Conservation (phyloP, 2,888 invertebrate genomes). For the Sisyra nigra region DNA sequence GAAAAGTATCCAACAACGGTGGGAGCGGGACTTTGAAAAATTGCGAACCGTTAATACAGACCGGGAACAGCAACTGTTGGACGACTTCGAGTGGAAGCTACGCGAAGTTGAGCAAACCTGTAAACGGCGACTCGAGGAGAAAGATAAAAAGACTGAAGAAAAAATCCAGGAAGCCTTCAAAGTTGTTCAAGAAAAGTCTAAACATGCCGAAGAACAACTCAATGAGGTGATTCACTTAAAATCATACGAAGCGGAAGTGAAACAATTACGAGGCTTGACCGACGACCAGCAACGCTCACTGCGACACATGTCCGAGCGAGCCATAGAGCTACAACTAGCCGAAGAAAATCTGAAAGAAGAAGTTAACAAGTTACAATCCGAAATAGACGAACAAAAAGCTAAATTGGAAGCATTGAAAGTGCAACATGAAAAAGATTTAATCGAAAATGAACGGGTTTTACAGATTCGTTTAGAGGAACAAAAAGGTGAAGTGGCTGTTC, state of each 20-base stretch:
- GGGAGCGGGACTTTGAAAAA: constrained; percentile 51
- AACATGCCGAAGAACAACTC: constrained; percentile 25
- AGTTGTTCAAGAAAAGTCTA: constrained; percentile 24
- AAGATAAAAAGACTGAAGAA: constrained; percentile 38
- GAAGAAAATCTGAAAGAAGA: constrained; percentile 38
- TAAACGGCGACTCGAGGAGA: constrained; percentile 42
- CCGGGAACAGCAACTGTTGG: constrained; percentile 54
- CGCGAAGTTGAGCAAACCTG: constrained; percentile 56
- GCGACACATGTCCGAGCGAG: constrained; percentile 35
- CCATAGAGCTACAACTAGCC: constrained; percentile 34
- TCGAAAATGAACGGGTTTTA: constrained; percentile 27
- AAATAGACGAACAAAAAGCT: constrained; percentile 26
- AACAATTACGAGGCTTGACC: constrained; percentile 35
- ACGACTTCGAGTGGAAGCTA: constrained; percentile 75
- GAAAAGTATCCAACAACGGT: constrained; percentile 37
- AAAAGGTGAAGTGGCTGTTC: constrained; percentile 35
- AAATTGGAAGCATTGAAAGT: constrained; percentile 25
- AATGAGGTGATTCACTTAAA: constrained; percentile 32
- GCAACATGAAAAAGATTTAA: constrained; percentile 25
- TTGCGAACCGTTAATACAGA: constrained; percentile 49
- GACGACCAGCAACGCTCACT: constrained; percentile 41
- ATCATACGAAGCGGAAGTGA: constrained; percentile 37
- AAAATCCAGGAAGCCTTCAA: constrained; percentile 28
- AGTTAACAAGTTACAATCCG: constrained; percentile 25
- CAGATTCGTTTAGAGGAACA: constrained; percentile 28